Conservation (phyloP, 2,797 vertebrate species). For the Salarias fasciatus region DNA sequence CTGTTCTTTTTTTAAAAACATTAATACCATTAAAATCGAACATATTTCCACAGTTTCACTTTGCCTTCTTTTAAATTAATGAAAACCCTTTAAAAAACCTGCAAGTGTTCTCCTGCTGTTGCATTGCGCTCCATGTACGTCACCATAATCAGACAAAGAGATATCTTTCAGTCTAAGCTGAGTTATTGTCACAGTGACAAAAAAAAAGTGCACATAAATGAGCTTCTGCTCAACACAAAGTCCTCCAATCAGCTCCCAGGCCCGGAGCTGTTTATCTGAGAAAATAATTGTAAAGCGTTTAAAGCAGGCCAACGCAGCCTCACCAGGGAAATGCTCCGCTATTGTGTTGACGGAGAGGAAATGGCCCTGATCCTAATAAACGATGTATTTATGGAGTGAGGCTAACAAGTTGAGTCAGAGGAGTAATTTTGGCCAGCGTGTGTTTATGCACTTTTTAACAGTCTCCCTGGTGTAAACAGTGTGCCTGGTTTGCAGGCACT, state of each 20-base stretch:
- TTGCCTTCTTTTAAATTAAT: no score
- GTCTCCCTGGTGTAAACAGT: conserved; percentile 56
- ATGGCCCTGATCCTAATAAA: conserved; percentile 57
- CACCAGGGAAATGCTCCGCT: conserved; percentile 43
- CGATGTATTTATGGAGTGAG: conserved; percentile 57
- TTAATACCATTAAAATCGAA: no score
- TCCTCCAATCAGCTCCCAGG: conserved; percentile 34
- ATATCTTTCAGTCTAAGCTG: conserved; percentile 10
- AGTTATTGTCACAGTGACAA: conserved; percentile 4
- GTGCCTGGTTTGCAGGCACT: conserved; percentile 45
- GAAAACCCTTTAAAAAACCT: no score
- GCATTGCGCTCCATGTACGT: no score
- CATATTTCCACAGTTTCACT: no score
- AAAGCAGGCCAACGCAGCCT: conserved; percentile 34
- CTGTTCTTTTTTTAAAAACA: no score
- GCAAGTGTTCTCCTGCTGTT: no score
- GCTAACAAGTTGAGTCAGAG: conserved; percentile 53
- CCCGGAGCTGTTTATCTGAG: conserved; percentile 62
- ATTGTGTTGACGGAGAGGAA: conserved; percentile 59
- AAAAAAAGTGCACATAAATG: conserved; percentile 33
- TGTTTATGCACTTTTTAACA: conserved; percentile 62
- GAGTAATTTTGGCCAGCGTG: conserved; percentile 46
- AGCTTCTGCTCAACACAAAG: conserved; percentile 27
- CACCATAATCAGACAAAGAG: conserved; percentile 7
- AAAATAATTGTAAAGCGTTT: conserved; percentile 56